phyloP scores from a whole-genome alignment of 37 sponge, comb jelly and placozoan genomes.

The Chondrilla cf. caribensis region DNA sequence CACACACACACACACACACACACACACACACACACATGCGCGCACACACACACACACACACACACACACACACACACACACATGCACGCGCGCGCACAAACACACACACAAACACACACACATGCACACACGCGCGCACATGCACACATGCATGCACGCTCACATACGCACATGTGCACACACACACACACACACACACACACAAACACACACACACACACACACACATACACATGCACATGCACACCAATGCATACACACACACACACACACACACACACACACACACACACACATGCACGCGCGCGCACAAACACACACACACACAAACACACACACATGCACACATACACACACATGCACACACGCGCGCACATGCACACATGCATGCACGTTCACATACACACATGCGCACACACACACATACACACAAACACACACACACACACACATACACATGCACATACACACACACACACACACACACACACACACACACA shows the following conservation, averaged over 20 bases:
- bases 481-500: not conserved
- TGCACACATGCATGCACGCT: no score
- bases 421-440: slow-evolving; percentile 4
- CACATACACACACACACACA: not conserved
- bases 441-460: not conserved
- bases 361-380: slow-evolving; percentile 2
- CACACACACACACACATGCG: not conserved
- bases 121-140: no score
- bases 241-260: no score
- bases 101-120: no score
- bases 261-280: not conserved
- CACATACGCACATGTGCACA: no score
- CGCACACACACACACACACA: slow-evolving; percentile 3
- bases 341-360: slow-evolving; percentile 12
- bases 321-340: slow-evolving; percentile 1
- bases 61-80: no score
- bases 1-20: not conserved
- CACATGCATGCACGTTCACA: slow-evolving; percentile 5
- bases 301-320: not conserved
- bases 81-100: no score
- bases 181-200: no score
- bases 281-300: slow-evolving; percentile 9
- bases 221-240: no score
- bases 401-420: slow-evolving; percentile 8
- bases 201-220: no score